A percentile compares a stretch with the other conserved stretches of the same genome.
Conservation (phyloP, 2,113 vertebrate genomes). For the Phalacrocorax pelagicus region DNA sequence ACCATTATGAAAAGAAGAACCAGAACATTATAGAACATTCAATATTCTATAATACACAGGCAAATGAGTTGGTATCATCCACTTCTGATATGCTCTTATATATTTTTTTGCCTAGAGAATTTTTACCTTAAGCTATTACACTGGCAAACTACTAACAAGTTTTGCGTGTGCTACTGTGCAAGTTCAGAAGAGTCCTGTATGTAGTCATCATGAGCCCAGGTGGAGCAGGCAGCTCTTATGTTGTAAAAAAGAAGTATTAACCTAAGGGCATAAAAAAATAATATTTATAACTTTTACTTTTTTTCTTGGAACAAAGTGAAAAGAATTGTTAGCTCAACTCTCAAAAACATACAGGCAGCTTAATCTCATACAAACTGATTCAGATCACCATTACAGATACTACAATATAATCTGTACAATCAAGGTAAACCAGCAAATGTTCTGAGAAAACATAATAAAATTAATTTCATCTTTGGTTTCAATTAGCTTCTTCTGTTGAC, state of each 20-base stretch:
- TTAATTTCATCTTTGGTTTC: not conserved
- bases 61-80: not conserved
- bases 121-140: conserved; percentile 1
- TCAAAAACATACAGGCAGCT: not conserved
- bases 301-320: not conserved
- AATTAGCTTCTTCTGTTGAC: not conserved
- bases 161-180: not conserved
- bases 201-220: not conserved
- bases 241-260: not conserved
- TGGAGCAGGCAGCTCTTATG: not conserved
- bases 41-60: not conserved
- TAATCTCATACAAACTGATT: not conserved
- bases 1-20: conserved; percentile 6
- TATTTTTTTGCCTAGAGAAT: not conserved
- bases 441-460: not conserved
- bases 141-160: not conserved
- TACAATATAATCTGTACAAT: not conserved
- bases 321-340: not conserved
- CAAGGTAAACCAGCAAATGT: not conserved
- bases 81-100: not conserved
- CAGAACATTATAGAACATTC: not conserved
- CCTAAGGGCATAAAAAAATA: not conserved
- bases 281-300: not conserved
- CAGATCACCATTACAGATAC: not conserved
- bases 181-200: not conserved